These are phyloP conservation scores for Sprattus sprattus DNA, from an alignment of 2,113 vertebrate species.

Conservation along the genomic window DNA sequence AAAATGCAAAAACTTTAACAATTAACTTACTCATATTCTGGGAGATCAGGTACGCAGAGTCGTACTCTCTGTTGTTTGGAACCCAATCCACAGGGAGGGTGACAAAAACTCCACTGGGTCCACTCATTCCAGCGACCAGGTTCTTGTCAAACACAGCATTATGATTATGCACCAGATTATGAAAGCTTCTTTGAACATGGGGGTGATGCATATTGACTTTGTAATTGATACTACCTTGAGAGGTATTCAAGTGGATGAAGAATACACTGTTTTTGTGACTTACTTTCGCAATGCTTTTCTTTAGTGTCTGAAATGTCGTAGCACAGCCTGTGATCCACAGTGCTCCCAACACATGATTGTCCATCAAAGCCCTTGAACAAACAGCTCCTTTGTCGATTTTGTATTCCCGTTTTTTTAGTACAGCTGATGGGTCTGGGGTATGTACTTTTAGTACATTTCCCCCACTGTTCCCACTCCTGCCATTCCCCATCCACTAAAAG, in stretches of 20 bases:
- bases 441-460: neutral
- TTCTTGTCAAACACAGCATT: neutral
- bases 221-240: neutral
- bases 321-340: neutral
- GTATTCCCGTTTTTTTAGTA: neutral
- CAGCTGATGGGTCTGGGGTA: neutral
- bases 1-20: neutral
- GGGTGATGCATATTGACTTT: neutral
- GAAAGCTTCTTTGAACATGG: neutral
- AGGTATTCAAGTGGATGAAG: neutral
- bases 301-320: neutral
- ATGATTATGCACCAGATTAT: neutral
- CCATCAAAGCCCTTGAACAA: neutral
- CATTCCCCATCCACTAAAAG: constrained; percentile 1
- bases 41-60: neutral
- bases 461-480: neutral
- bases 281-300: neutral
- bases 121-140: neutral
- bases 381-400: neutral
- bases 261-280: neutral
- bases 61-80: neutral
- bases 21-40: neutral
- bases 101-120: neutral
- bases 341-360: neutral
- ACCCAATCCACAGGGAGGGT: neutral